phyloP scores from a whole-genome alignment of 2,113 vertebrate genomes.

The Acanthisitta chloris region DNA sequence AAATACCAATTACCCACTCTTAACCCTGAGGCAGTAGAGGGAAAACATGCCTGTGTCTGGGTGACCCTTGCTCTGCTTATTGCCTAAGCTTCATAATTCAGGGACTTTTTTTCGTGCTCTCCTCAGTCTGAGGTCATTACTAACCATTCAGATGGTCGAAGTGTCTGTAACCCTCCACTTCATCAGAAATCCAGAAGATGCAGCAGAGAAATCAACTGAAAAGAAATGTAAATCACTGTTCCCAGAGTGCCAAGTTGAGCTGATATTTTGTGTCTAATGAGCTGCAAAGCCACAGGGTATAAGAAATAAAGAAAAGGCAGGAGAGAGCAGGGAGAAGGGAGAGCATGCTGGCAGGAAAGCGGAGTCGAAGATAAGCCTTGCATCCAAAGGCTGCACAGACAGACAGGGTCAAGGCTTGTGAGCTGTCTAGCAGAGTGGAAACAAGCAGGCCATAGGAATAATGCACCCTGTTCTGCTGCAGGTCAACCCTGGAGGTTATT shows the following conservation, averaged over 20 bases:
- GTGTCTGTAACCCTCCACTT: neutral
- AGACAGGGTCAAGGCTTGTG: neutral
- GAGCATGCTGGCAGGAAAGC: neutral
- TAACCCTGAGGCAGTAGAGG: constrained; percentile 43
- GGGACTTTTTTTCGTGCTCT: neutral
- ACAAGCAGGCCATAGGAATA: neutral
- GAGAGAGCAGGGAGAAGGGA: neutral
- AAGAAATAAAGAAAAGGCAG: neutral
- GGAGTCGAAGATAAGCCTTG: neutral
- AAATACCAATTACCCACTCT: constrained; percentile 61
- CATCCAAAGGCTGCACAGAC: neutral
- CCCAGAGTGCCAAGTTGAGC: constrained; percentile 27
- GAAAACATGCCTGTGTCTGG: neutral
- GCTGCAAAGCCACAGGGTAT: constrained; percentile 25
- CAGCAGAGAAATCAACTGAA: constrained; percentile 21
- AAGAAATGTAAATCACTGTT: neutral
- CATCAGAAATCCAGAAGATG: neutral
- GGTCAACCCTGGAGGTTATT: neutral
- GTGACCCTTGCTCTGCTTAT: constrained; percentile 42
- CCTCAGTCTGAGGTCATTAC: neutral
- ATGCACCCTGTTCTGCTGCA: neutral
- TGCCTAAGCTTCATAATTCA: neutral
- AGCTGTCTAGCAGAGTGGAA: neutral
- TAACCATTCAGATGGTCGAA: constrained; percentile 20
- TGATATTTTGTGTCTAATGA: constrained; percentile 36